phyloP scores from a whole-genome alignment of 64 coral and sea anemone species.

The Stylophora pistillata region DNA sequence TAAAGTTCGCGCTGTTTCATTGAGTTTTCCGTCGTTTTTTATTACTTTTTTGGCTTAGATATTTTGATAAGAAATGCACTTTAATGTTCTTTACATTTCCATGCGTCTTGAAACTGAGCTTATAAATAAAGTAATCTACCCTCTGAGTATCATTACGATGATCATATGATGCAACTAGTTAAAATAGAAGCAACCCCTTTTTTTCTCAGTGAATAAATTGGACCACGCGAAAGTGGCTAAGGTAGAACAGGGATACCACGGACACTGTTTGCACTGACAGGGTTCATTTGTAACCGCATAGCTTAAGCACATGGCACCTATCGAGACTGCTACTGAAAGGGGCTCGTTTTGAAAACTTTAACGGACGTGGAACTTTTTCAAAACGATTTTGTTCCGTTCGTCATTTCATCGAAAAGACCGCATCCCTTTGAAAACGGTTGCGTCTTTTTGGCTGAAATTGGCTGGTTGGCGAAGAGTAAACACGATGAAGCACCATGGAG shows the following conservation, averaged over 20 bases:
- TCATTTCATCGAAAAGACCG: background rate
- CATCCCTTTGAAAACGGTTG: conserved; percentile 35
- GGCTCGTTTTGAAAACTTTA: background rate
- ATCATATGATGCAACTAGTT: conserved; percentile 1
- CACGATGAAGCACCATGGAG: background rate
- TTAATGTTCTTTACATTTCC: conserved; percentile 7
- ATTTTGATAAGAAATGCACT: conserved; percentile 33
- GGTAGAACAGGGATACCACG: too few relatives aligned
- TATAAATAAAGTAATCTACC: conserved; percentile 38
- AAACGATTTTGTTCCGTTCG: conserved; percentile 43
- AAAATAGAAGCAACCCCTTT: background rate
- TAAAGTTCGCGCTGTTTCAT: conserved; percentile 32
- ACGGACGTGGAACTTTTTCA: background rate
- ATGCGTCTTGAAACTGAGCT: conserved; percentile 46
- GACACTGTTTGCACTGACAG: conserved; percentile 42
- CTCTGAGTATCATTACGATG: conserved; percentile 14
- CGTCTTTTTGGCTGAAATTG: conserved; percentile 20
- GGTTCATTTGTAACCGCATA: conserved; percentile 43
- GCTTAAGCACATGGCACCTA: conserved; percentile 2
- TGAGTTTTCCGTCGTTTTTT: conserved; percentile 24
- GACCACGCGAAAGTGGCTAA: too few relatives aligned
- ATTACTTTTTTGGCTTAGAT: conserved; percentile 39
- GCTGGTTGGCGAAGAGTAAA: background rate
- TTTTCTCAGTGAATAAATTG: background rate
- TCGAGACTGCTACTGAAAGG: background rate